Evolutionary conservation across 1,140 invertebrate genomes (phyloP).

Genomic region (Potamilus streckersoni): DNA sequence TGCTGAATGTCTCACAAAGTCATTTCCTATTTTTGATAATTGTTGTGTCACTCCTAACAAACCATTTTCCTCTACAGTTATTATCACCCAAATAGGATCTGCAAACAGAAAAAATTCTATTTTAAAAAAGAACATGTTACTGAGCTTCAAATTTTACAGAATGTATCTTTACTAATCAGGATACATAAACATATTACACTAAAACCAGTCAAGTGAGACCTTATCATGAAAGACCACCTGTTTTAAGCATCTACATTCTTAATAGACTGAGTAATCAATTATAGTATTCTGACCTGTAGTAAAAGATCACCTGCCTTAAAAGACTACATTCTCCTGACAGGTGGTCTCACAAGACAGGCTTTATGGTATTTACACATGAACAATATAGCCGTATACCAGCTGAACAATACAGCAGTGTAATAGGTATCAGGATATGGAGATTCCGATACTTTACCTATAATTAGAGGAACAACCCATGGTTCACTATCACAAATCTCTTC

Average conservation of each 20-base stretch:
- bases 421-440: background rate
- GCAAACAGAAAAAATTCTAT: constrained; percentile 49
- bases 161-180: background rate
- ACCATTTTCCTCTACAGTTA: constrained; percentile 77
- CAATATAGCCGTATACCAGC: background rate
- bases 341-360: too few species aligned
- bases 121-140: background rate
- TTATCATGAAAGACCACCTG: too few species aligned
- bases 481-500: too few species aligned
- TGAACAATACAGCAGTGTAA: background rate
- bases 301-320: too few species aligned
- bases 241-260: too few species aligned
- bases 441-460: background rate
- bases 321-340: too few species aligned
- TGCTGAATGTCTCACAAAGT: constrained; percentile 34
- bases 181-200: background rate
- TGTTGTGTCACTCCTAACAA: constrained; percentile 79
- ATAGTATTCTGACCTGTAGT: too few species aligned
- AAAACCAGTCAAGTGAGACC: too few species aligned
- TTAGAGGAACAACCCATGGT: too few species aligned
- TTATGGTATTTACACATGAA: background rate
- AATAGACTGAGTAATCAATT: too few species aligned
- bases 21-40: constrained; percentile 68
- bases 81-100: constrained; percentile 80
- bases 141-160: background rate